Evolutionary conservation across 2,888 invertebrate species (phyloP).

Genomic region (Rhingia rostrata): DNA sequence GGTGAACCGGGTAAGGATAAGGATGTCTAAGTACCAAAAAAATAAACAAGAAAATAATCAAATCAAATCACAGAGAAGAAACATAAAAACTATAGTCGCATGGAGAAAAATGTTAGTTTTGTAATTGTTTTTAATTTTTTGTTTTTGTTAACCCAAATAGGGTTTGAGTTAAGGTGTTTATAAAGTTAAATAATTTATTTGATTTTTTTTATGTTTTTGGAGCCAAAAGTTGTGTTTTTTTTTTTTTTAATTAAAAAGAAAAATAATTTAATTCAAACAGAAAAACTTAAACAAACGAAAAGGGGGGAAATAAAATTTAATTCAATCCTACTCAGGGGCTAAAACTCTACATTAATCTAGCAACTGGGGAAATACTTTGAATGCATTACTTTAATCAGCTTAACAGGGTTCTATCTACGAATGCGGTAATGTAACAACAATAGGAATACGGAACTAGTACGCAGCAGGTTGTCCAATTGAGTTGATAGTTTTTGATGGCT

Average conservation of each 20-base stretch:
- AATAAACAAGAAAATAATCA: conserved; percentile 74
- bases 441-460: neutral
- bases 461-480: neutral
- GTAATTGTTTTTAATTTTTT: conserved; percentile 8
- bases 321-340: conserved; percentile 26
- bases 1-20: conserved; percentile 98
- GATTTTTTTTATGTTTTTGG: conserved; percentile 18
- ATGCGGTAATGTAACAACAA: conserved; percentile 17
- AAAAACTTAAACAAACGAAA: neutral
- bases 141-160: conserved; percentile 11
- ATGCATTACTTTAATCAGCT: conserved; percentile 30
- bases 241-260: conserved; percentile 76
- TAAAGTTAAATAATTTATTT: conserved; percentile 5
- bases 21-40: conserved; percentile 88
- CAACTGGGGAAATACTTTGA: conserved; percentile 6
- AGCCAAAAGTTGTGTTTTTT: conserved; percentile 60
- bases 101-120: conserved; percentile 15
- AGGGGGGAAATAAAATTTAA: neutral
- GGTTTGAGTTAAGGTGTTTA: conserved; percentile 18
- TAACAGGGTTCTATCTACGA: conserved; percentile 13
- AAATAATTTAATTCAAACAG: conserved; percentile 75
- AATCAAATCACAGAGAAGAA: conserved; percentile 72
- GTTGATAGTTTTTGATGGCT: neutral
- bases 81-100: conserved; percentile 69
- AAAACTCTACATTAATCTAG: conserved; percentile 17